Conservation (phyloP, 2,797 vertebrate species). For the Vireo griseus region DNA sequence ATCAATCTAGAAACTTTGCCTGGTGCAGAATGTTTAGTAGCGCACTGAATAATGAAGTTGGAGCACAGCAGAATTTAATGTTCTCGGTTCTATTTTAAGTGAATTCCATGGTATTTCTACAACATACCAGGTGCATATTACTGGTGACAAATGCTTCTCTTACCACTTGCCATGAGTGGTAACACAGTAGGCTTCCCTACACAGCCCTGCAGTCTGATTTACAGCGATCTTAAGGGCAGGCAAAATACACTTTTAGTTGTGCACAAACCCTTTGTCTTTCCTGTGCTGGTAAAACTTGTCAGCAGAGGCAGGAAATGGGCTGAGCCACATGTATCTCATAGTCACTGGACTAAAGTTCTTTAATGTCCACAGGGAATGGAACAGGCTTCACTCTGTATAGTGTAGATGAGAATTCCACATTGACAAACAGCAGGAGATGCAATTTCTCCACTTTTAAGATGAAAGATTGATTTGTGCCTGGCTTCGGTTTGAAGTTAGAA, state of each 20-base stretch:
- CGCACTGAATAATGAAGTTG: not conserved
- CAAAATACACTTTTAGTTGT: not conserved
- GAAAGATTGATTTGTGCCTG: not conserved
- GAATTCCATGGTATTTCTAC: not conserved
- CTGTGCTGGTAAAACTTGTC: not conserved
- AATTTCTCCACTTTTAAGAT: not conserved
- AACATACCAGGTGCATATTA: not conserved
- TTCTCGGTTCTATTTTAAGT: not conserved
- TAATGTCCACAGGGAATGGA: not conserved
- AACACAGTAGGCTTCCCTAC: not conserved
- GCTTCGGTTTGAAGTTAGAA: not conserved
- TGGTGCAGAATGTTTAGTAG: not conserved
- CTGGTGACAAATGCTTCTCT: not conserved
- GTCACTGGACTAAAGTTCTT: not conserved
- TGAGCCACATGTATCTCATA: not conserved
- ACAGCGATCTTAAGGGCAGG: not conserved
- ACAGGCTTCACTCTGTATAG: not conserved
- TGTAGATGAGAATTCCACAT: not conserved
- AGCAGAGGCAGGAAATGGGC: not conserved
- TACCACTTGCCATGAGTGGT: fast-evolving
- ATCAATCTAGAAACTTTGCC: not conserved
- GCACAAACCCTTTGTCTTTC: not conserved
- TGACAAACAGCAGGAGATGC: not conserved
- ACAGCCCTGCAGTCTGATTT: not conserved
- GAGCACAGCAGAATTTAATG: not conserved